These are phyloP conservation scores for Stenodema calcarata DNA, from an alignment of 2,888 invertebrate genomes.

Conservation along the genomic window DNA sequence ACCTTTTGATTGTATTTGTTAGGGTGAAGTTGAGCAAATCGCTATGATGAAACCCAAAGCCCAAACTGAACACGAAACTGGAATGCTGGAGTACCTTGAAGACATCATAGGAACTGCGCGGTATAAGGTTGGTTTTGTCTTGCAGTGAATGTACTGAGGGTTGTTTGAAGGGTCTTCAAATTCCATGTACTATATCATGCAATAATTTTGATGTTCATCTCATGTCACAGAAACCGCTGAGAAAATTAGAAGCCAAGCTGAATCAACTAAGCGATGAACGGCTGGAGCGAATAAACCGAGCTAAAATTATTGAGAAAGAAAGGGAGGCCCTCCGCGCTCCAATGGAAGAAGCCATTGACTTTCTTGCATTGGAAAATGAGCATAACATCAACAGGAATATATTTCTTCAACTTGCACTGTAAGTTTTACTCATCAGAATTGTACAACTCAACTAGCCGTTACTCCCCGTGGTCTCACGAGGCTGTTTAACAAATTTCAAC, in stretches of 20 bases:
- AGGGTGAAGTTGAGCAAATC: slow-evolving; percentile 99
- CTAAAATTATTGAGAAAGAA: slow-evolving; percentile 82
- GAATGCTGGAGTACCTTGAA: slow-evolving; percentile 97
- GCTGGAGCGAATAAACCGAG: slow-evolving; percentile 82
- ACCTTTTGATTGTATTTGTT: background rate
- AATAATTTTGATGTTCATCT: background rate
- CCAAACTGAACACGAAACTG: slow-evolving; percentile 82
- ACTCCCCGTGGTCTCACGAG: too few relatives aligned
- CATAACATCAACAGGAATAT: slow-evolving; percentile 73
- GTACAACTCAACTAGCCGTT: too few relatives aligned
- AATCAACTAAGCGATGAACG: slow-evolving; percentile 76
- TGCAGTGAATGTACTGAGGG: too few relatives aligned
- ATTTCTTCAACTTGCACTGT: slow-evolving; percentile 75
- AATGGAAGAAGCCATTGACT: slow-evolving; percentile 78
- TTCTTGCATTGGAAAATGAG: slow-evolving; percentile 80
- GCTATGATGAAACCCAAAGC: slow-evolving; percentile 98
- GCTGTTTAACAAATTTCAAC: too few relatives aligned
- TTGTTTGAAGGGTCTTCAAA: background rate
- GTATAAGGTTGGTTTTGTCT: slow-evolving; percentile 68
- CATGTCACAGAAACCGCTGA: slow-evolving; percentile 72
- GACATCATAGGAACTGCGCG: slow-evolving; percentile 94
- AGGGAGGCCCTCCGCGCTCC: slow-evolving; percentile 79
- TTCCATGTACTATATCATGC: too few relatives aligned
- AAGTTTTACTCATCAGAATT: slow-evolving; percentile 58
- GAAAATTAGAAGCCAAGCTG: slow-evolving; percentile 74